These are phyloP conservation scores for Heteromyza rotundicornis DNA, from an alignment of 2,888 invertebrate genomes.

Conservation along the genomic window DNA sequence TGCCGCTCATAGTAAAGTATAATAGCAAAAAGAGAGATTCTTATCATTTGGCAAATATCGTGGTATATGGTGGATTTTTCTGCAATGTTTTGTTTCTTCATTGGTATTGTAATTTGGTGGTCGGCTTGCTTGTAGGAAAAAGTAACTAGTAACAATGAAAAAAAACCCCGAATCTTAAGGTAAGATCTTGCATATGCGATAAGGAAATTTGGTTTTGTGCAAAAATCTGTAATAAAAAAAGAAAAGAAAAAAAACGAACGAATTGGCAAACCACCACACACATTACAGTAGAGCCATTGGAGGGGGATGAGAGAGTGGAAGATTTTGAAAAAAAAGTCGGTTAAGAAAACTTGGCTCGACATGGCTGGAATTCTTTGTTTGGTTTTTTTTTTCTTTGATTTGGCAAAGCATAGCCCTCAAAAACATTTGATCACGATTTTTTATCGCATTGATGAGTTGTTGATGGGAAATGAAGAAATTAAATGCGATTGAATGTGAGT, in stretches of 20 bases:
- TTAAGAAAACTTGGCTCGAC: neutral
- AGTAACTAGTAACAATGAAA: too few species aligned
- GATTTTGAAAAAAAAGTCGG: neutral
- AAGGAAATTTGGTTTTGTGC: slow-evolving; percentile 4
- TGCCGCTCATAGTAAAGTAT: slow-evolving; percentile 14
- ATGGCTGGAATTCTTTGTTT: neutral
- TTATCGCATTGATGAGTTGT: slow-evolving; percentile 29
- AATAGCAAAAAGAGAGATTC: too few species aligned
- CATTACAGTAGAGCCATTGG: neutral
- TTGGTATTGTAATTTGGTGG: slow-evolving; percentile 28
- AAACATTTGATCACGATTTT: slow-evolving; percentile 46
- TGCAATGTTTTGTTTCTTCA: too few species aligned
- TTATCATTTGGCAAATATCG: slow-evolving; percentile 54
- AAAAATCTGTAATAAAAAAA: neutral
- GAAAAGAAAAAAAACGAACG: neutral
- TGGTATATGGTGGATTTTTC: slow-evolving; percentile 54
- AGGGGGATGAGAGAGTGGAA: too few species aligned
- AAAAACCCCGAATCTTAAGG: slow-evolving; percentile 26
- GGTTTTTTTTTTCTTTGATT: slow-evolving; percentile 30
- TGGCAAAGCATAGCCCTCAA: slow-evolving; percentile 28
- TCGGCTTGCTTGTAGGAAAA: neutral
- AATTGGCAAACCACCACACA: neutral
- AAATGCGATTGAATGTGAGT: slow-evolving; percentile 26
- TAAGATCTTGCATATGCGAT: slow-evolving; percentile 26
- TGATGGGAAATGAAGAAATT: slow-evolving; percentile 48